A percentile compares a stretch with the other conserved stretches of the same genome.
phyloP scores from a whole-genome alignment of 2,888 invertebrate genomes.

The Nudaria mundana region DNA sequence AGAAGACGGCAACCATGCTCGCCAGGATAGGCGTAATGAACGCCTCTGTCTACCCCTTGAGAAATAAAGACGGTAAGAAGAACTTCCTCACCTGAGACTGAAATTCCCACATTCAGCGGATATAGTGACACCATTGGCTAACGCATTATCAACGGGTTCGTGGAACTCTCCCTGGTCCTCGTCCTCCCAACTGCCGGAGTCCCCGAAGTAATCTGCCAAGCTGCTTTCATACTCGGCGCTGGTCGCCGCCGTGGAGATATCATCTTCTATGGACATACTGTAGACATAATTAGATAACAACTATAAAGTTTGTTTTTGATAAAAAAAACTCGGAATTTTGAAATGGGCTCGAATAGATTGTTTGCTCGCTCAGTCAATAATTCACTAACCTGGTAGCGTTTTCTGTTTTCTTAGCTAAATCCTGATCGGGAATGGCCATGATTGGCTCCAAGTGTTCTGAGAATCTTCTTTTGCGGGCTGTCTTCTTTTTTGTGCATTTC shows the following conservation, averaged over 20 bases:
- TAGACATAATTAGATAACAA: background rate
- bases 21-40: too few species aligned
- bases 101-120: slow-evolving; percentile 62
- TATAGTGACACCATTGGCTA: slow-evolving; percentile 35
- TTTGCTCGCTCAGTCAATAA: background rate
- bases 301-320: background rate
- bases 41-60: too few species aligned
- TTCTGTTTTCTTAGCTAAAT: slow-evolving; percentile 4
- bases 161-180: slow-evolving; percentile 59
- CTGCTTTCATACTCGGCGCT: slow-evolving; percentile 53
- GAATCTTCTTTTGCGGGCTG: slow-evolving; percentile 35
- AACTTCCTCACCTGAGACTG: slow-evolving; percentile 47
- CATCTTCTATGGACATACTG: slow-evolving; percentile 43
- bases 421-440: slow-evolving; percentile 19
- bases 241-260: slow-evolving; percentile 49
- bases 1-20: too few species aligned
- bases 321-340: too few species aligned
- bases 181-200: slow-evolving; percentile 57
- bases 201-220: slow-evolving; percentile 53
- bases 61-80: background rate
- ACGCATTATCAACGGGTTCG: slow-evolving; percentile 51
- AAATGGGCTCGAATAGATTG: too few species aligned
- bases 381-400: slow-evolving; percentile 7
- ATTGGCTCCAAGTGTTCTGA: slow-evolving; percentile 32
- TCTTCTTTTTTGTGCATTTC: slow-evolving; percentile 37